phyloP scores from a whole-genome alignment of 1,140 invertebrate species.

The Holcopasites calliopsidis region DNA sequence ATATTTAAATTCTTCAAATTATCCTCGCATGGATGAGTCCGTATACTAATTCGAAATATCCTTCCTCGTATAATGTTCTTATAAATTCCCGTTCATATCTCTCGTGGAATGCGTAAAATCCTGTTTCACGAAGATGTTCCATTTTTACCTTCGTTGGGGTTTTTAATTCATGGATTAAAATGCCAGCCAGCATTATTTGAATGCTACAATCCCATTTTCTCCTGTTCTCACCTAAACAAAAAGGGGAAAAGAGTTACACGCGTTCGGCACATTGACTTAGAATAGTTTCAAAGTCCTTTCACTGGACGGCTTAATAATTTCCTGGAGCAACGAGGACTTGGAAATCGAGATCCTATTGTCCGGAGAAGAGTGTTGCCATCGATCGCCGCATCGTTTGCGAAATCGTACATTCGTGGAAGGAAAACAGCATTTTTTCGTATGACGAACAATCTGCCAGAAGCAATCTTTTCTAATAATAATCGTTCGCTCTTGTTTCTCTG shows the following conservation, averaged over 20 bases:
- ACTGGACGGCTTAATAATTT: conserved; percentile 45
- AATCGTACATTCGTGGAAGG: neutral
- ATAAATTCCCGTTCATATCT: neutral
- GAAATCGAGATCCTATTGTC: conserved; percentile 26
- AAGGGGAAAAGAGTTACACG: neutral
- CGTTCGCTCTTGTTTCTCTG: neutral
- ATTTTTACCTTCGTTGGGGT: too few relatives aligned
- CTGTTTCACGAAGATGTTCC: too few relatives aligned
- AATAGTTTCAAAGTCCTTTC: conserved; percentile 29
- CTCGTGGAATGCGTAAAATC: neutral
- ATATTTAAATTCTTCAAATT: conserved; percentile 17
- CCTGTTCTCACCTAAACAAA: neutral
- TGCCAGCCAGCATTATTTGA: too few relatives aligned
- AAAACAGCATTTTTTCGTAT: conserved; percentile 8
- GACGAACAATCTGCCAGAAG: conserved; percentile 18
- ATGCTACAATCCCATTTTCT: neutral
- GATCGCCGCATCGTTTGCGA: conserved; percentile 30
- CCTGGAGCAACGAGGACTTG: neutral
- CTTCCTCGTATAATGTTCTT: too few relatives aligned
- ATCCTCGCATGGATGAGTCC: conserved; percentile 4
- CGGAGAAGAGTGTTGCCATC: neutral
- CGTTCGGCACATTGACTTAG: neutral
- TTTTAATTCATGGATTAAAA: too few relatives aligned
- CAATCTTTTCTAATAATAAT: conserved; percentile 14
- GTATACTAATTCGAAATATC: neutral